Evolutionary conservation across 2,113 vertebrate species (phyloP).

Genomic region (Miniopterus natalensis): DNA sequence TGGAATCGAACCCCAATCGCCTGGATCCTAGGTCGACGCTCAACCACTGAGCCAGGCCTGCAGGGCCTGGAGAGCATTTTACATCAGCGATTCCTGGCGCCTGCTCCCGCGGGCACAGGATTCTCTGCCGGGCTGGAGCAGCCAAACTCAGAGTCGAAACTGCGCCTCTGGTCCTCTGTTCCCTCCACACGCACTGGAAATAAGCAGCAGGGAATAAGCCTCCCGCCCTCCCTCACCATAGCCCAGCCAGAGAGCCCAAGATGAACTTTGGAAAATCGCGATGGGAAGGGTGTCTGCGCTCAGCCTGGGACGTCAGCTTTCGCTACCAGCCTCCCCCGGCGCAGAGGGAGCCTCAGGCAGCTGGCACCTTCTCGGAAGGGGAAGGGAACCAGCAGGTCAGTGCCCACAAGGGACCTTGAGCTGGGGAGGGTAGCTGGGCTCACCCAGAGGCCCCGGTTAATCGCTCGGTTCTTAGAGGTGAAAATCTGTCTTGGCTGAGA

Average conservation of each 20-base stretch:
- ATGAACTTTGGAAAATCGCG: background rate
- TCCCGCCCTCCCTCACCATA: rapidly evolving
- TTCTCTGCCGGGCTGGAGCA: background rate
- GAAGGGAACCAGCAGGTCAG: background rate
- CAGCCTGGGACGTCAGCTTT: background rate
- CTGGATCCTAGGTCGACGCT: too few species aligned
- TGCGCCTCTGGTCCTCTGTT: background rate
- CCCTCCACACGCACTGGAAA: background rate
- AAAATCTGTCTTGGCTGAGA: background rate
- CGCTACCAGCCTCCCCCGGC: background rate
- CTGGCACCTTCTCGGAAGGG: background rate
- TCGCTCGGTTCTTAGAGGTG: background rate
- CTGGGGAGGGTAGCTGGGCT: background rate
- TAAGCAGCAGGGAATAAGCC: background rate
- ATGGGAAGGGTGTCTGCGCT: background rate
- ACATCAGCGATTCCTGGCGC: background rate
- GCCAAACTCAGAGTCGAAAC: background rate
- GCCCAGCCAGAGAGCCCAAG: background rate
- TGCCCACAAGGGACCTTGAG: background rate
- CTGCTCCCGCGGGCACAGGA: background rate
- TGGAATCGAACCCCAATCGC: too few species aligned
- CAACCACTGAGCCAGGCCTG: too few species aligned
- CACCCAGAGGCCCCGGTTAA: too few species aligned
- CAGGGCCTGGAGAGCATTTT: background rate
- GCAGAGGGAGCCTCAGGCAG: background rate